phyloP scores from a whole-genome alignment of 2,888 invertebrate genomes.

The Bedellia somnulentella region DNA sequence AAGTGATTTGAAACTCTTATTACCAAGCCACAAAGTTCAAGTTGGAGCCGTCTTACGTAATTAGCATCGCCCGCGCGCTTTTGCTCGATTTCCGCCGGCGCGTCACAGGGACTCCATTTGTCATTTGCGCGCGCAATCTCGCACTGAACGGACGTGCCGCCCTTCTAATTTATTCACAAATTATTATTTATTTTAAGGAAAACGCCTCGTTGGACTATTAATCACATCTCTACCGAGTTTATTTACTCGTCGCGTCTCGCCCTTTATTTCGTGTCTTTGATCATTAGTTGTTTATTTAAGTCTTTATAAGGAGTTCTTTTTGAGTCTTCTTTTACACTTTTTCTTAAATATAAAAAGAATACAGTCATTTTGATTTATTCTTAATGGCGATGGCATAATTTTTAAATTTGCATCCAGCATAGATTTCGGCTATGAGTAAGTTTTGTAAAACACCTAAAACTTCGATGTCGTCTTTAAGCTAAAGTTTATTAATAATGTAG shows the following conservation, averaged over 20 bases:
- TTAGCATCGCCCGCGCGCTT: slow-evolving; percentile 57
- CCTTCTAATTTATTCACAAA: slow-evolving; percentile 51
- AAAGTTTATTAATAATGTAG: too few relatives aligned
- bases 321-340: too few relatives aligned
- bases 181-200: slow-evolving; percentile 61
- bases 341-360: too few relatives aligned
- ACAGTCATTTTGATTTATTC: too few relatives aligned
- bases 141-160: slow-evolving; percentile 39
- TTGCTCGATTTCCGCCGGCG: slow-evolving; percentile 56
- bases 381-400: too few relatives aligned
- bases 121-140: slow-evolving; percentile 51
- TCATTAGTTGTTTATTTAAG: slow-evolving; percentile 28
- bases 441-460: too few relatives aligned
- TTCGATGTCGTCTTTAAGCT: too few relatives aligned
- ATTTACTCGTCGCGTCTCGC: slow-evolving; percentile 39
- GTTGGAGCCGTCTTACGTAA: too few relatives aligned
- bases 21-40: slow-evolving; percentile 1
- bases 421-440: too few relatives aligned
- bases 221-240: slow-evolving; percentile 51
- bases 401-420: too few relatives aligned
- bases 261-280: slow-evolving; percentile 42
- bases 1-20: too few relatives aligned
- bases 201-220: slow-evolving; percentile 39
- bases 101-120: slow-evolving; percentile 57
- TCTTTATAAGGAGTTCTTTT: slow-evolving; percentile 33